Evolutionary conservation across 2,888 invertebrate genomes (phyloP), one percentile per base, ranked within the genome.

Genomic region (Tanypteryx hageni): DNA sequence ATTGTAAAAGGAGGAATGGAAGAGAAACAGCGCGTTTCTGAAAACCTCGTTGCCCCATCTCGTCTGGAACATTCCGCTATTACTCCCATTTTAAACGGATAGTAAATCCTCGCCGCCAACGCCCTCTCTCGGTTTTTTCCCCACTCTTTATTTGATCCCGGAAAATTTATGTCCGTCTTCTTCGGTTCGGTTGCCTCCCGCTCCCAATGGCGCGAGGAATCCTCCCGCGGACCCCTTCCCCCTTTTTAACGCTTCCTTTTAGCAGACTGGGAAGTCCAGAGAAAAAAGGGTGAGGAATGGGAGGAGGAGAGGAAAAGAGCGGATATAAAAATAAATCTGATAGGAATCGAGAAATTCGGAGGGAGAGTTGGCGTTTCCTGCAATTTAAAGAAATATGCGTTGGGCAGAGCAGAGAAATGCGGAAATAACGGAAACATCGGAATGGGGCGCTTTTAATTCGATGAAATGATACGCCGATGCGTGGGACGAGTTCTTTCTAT

Each of bases 191-290:
- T 18, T 22, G n/a, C 68, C 68, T n/a, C 18, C 18, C 68, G 22
- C 68, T n/a, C 22, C 68, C 68, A 68, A 22, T 68, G 68, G 22
- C 68, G 18, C 68, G 68, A n/a, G 68, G 68, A 68, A 68, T 68
- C 22, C 13, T 22, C 64, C n/a, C 68, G 18, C 64, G 64, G 14
- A 7, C 16, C 18, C 18, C 13, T 16, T 61, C 18, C 61, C 64
- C 14, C 64, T n/a, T 64, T 64, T 64, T 64, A 64, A 14, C 64
- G 64, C 64, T 64, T 64, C 44, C 44, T 44, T 44, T 44, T 14
- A n/a, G 64, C 64, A 16, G 7, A 14, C n/a, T 18, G 64, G 64
- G 16, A 64, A 64, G 68, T 68, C 68, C n/a, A 68, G 18, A n/a
- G 18, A 18, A 68, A n/a, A 68, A 64, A n/a, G n/a, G n/a, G n/a